Conservation (phyloP, 2,797 vertebrate species). For the Platalea minor region DNA sequence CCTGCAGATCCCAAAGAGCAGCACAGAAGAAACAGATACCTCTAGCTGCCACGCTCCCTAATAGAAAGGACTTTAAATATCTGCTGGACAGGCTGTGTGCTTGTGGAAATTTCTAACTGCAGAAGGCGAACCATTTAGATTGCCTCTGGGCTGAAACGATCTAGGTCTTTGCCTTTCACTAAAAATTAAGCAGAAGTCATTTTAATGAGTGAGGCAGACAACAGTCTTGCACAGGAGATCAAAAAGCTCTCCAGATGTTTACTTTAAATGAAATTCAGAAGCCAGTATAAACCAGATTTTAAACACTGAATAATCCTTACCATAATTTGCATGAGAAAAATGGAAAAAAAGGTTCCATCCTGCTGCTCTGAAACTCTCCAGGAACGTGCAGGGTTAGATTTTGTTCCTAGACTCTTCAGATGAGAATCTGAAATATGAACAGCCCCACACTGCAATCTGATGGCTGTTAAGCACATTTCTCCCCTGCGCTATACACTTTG, state of each 20-base stretch:
- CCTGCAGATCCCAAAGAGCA: background rate
- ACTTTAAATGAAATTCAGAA: slow-evolving; percentile 57
- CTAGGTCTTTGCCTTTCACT: background rate
- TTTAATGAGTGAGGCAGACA: slow-evolving; percentile 9
- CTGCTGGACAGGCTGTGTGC: background rate
- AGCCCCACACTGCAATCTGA: background rate
- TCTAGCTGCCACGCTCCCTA: background rate
- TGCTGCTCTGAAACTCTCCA: slow-evolving; percentile 2
- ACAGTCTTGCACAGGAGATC: slow-evolving; percentile 25
- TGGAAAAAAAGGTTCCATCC: background rate
- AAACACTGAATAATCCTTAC: slow-evolving; percentile 37
- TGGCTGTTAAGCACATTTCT: background rate
- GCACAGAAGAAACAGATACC: background rate
- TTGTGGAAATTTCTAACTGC: background rate
- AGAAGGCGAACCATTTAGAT: background rate
- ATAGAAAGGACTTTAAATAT: background rate
- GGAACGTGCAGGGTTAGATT: background rate
- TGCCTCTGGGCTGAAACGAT: background rate
- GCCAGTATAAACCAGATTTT: slow-evolving; percentile 49
- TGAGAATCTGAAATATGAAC: background rate
- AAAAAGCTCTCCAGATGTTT: slow-evolving; percentile 59
- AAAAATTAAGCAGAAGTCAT: slow-evolving; percentile 32
- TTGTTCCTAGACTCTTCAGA: background rate
- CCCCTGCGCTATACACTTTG: background rate
- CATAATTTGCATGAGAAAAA: slow-evolving; percentile 34